Evolutionary conservation across 2,113 vertebrate genomes (phyloP).

Genomic region (Ailurus styani): DNA sequence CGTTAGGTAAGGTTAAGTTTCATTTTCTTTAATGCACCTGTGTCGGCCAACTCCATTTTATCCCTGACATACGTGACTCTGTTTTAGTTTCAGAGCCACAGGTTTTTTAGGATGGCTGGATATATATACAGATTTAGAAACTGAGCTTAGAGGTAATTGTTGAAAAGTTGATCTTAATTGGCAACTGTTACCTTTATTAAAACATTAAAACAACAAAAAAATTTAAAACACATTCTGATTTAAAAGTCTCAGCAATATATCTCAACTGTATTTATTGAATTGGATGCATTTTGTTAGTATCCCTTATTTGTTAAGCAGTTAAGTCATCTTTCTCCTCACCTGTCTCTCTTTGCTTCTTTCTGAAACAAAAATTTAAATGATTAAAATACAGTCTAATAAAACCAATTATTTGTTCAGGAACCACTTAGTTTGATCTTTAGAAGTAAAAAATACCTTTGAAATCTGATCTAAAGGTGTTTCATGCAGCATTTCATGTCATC

Average conservation of each 20-base stretch:
- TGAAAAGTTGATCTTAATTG: not conserved
- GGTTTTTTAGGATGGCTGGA: not conserved
- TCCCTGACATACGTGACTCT: not conserved
- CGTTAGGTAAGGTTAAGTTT: not conserved
- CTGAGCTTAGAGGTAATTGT: not conserved
- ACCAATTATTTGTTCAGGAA: not conserved
- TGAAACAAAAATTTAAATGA: not conserved
- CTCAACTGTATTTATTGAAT: not conserved
- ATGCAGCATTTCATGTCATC: slow-evolving; percentile 14
- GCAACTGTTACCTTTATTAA: not conserved
- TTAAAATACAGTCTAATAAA: not conserved
- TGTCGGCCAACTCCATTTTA: not conserved
- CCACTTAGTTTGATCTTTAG: not conserved
- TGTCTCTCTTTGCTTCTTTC: not conserved
- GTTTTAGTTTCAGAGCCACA: not conserved
- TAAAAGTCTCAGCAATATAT: not conserved
- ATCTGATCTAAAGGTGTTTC: slow-evolving; percentile 40
- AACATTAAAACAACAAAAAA: not conserved
- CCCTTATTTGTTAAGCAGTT: not conserved
- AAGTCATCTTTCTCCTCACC: not conserved
- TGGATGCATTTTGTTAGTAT: not conserved
- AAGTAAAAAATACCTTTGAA: not conserved
- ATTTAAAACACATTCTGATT: not conserved
- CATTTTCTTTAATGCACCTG: not conserved
- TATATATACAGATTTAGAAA: not conserved